Evolutionary conservation across 1,140 invertebrate species (phyloP).

Genomic region (Zaprionus capensis): DNA sequence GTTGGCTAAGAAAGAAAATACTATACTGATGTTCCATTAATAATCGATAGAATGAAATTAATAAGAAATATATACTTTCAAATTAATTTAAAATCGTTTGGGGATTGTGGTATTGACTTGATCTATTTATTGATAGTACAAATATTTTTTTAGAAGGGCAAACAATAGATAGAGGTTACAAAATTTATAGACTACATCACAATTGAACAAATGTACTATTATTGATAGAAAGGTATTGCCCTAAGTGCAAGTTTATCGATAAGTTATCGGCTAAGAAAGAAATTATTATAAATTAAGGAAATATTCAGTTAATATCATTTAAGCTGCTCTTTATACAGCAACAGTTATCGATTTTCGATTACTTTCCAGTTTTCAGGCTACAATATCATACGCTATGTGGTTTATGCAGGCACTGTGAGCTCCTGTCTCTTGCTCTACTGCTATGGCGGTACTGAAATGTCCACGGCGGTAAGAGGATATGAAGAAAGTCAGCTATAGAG

Average conservation of each 20-base stretch:
- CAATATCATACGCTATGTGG: slow-evolving; percentile 67
- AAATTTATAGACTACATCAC: too few relatives aligned
- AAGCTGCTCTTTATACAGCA: neutral
- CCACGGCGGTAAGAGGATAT: slow-evolving; percentile 41
- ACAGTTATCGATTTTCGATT: neutral
- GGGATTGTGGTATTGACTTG: too few relatives aligned
- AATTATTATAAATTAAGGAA: too few relatives aligned
- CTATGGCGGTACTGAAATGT: slow-evolving; percentile 63
- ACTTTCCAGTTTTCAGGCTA: slow-evolving; percentile 56
- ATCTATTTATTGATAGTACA: too few relatives aligned
- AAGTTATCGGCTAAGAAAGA: too few relatives aligned
- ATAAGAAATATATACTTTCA: too few relatives aligned
- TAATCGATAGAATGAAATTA: too few relatives aligned
- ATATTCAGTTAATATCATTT: neutral
- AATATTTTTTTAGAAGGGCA: too few relatives aligned
- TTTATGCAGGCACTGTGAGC: slow-evolving; percentile 51
- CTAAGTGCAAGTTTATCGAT: neutral
- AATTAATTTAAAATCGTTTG: too few relatives aligned
- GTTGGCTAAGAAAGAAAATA: too few relatives aligned
- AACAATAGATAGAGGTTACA: too few relatives aligned
- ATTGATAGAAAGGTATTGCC: neutral
- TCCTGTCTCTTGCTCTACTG: slow-evolving; percentile 59
- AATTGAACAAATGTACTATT: neutral
- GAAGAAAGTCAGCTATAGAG: neutral
- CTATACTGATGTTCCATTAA: too few relatives aligned